Evolutionary conservation across 2,113 vertebrate genomes (phyloP).

Genomic region (Columba janthina): DNA sequence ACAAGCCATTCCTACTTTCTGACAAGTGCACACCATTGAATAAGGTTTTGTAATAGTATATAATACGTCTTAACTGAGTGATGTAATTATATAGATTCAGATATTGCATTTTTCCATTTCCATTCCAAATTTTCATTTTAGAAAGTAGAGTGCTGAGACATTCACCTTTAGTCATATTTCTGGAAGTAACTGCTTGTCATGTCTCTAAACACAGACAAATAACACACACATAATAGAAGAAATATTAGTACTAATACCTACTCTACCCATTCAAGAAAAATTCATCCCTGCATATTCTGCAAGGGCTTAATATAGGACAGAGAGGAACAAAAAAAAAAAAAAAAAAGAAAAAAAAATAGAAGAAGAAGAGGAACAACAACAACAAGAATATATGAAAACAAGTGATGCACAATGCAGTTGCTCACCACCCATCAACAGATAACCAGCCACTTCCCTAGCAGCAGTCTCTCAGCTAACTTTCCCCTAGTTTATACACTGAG

Average conservation of each 20-base stretch:
- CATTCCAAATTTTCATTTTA: not conserved
- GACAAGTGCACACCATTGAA: not conserved
- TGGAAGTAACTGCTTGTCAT: not conserved
- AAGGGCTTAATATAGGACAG: not conserved
- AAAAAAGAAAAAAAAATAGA: too few relatives aligned
- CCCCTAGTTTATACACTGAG: too few relatives aligned
- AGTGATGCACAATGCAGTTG: too few relatives aligned
- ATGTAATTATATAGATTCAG: not conserved
- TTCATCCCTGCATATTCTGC: not conserved
- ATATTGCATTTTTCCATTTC: not conserved
- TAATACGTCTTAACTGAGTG: not conserved
- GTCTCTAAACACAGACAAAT: not conserved
- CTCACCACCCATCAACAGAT: too few relatives aligned
- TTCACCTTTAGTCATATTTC: not conserved
- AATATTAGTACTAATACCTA: not conserved
- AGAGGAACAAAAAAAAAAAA: too few relatives aligned
- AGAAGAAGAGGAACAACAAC: too few relatives aligned
- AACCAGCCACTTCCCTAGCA: too few relatives aligned
- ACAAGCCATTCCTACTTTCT: not conserved
- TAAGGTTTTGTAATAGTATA: not conserved
- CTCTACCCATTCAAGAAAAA: not conserved
- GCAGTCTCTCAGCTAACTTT: too few relatives aligned
- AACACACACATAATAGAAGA: not conserved
- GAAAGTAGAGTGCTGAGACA: not conserved
- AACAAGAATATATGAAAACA: too few relatives aligned